These are phyloP conservation scores for Hedya salicella DNA, from an alignment of 2,888 invertebrate genomes.

Conservation along the genomic window DNA sequence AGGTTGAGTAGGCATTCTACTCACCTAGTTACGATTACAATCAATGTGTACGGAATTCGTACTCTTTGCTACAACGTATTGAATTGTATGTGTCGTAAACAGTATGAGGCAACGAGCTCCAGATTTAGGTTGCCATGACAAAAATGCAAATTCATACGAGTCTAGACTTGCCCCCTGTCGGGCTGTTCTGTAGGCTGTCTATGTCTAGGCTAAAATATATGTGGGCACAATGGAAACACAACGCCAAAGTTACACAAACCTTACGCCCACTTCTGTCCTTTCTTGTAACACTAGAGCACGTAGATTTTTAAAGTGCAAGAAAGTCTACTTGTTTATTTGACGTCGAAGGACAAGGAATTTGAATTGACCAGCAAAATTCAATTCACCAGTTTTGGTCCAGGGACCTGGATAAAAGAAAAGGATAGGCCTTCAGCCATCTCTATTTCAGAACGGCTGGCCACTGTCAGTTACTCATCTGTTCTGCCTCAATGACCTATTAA, in stretches of 20 bases:
- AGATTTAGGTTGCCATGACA: not conserved
- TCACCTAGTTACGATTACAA: no score
- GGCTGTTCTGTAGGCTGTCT: slow-evolving; percentile 4
- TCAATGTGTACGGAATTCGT: no score
- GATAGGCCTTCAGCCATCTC: no score
- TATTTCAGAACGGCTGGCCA: no score
- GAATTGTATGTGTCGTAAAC: no score
- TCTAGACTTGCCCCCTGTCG: not conserved
- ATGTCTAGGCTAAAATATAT: slow-evolving; percentile 6
- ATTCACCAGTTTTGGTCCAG: no score
- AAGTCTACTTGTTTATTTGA: not conserved
- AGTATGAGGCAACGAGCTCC: not conserved
- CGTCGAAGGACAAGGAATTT: not conserved
- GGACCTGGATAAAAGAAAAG: no score
- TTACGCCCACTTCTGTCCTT: slow-evolving; percentile 30
- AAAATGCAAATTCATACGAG: slow-evolving; percentile 2
- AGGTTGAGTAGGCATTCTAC: no score
- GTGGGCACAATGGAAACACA: slow-evolving; percentile 21
- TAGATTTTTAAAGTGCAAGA: slow-evolving; percentile 5
- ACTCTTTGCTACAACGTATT: no score
- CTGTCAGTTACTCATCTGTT: no score
- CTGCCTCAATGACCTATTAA: no score
- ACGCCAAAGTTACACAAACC: slow-evolving; percentile 18
- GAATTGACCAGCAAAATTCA: no score
- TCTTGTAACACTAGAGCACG: slow-evolving; percentile 2